Conservation (phyloP, 2,888 invertebrate genomes). For the Dryadula phaetusa region DNA sequence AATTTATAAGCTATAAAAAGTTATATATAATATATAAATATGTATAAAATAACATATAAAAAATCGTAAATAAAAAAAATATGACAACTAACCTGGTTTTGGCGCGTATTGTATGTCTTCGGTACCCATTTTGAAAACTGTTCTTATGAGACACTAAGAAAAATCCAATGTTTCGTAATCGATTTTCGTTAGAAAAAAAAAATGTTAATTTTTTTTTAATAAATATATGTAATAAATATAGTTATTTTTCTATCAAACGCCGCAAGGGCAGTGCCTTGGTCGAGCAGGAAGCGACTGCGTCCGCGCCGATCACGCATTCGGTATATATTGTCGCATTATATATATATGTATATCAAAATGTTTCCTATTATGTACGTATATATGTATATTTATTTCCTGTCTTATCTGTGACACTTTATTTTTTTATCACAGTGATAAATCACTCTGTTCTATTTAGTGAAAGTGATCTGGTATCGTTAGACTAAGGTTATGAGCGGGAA, state of each 20-base stretch:
- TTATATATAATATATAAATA: not conserved
- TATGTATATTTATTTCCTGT: constrained; percentile 2
- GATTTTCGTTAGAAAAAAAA: not conserved
- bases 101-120: constrained; percentile 11
- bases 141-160: too few species aligned
- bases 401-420: not conserved
- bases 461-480: too few species aligned
- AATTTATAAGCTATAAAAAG: too few species aligned
- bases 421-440: not conserved
- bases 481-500: too few species aligned
- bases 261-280: constrained; percentile 48
- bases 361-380: constrained; percentile 11
- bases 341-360: not conserved
- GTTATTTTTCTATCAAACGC: not conserved
- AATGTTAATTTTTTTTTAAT: not conserved
- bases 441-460: not conserved
- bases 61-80: not conserved
- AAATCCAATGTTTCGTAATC: too few species aligned
- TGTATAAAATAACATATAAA: not conserved
- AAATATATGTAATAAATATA: too few species aligned
- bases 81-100: constrained; percentile 4
- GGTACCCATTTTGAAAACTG: constrained; percentile 6
- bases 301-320: constrained; percentile 42
- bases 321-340: constrained; percentile 43
- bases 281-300: constrained; percentile 47